These are phyloP conservation scores for Aphelinus atriplicis DNA, from an alignment of 1,140 invertebrate species.

Conservation along the genomic window DNA sequence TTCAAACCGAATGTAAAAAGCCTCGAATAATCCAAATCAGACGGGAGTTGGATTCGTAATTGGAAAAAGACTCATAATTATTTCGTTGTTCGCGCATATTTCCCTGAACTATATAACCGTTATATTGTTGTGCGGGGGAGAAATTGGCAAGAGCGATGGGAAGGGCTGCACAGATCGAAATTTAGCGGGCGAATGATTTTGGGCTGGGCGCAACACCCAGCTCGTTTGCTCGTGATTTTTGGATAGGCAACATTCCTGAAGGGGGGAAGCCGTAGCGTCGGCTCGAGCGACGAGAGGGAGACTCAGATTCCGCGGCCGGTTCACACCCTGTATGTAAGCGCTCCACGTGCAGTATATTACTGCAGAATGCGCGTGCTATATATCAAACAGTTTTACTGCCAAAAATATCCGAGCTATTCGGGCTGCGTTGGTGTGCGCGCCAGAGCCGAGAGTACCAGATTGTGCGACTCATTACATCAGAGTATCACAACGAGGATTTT, in stretches of 20 bases:
- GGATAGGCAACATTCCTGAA: constrained; percentile 42
- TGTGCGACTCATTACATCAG: constrained; percentile 44
- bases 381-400: constrained; percentile 36
- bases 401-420: constrained; percentile 62
- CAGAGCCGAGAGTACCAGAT: no score
- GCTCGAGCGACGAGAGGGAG: constrained; percentile 32
- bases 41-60: no score
- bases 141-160: no score
- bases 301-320: constrained; percentile 24
- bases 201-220: background rate
- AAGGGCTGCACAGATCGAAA: constrained; percentile 13
- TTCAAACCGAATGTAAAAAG: no score
- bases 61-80: no score
- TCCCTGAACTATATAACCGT: no score
- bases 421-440: constrained; percentile 47
- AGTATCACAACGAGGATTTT: constrained; percentile 25
- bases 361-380: background rate
- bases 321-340: background rate
- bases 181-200: constrained; percentile 20
- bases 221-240: constrained; percentile 13
- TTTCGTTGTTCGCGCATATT: no score
- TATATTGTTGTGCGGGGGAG: no score
- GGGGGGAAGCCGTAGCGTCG: constrained; percentile 41
- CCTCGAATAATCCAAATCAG: no score
- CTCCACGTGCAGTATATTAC: background rate